Percentiles rank a stretch among this genome's conserved stretches.
Evolutionary conservation across 37 sponge, comb jelly and placozoan genomes (phyloP).

Genomic region (Chondrilla cf. caribensis): DNA sequence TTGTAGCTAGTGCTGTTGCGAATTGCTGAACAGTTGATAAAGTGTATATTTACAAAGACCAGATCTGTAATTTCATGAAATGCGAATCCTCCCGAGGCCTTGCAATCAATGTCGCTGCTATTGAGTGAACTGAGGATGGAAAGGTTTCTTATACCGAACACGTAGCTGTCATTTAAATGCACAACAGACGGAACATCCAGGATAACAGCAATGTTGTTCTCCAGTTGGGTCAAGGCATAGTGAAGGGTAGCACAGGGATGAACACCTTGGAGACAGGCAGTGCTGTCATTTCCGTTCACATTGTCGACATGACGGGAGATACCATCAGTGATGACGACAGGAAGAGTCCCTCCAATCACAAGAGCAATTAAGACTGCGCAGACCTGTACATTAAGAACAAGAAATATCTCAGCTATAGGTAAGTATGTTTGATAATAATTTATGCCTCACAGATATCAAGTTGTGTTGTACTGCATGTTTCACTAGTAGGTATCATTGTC

Average conservation of each 20-base stretch:
- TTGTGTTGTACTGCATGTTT: too few species aligned
- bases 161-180: background rate
- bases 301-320: background rate
- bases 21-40: background rate
- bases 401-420: too few species aligned
- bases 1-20: slow-evolving; percentile 20
- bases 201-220: background rate
- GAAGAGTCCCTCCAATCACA: too few species aligned
- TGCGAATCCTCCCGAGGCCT: background rate
- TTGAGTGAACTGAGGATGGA: background rate
- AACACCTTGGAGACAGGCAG: background rate
- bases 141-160: background rate
- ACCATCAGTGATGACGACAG: too few species aligned
- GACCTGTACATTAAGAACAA: too few species aligned
- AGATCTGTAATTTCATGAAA: background rate
- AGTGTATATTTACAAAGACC: background rate
- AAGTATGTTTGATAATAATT: too few species aligned
- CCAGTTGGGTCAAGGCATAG: slow-evolving; percentile 2
- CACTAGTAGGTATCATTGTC: too few species aligned
- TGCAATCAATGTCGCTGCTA: background rate
- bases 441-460: too few species aligned
- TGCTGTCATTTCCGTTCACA: background rate
- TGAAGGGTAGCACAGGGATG: background rate
- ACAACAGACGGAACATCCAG: background rate
- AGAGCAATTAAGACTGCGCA: too few species aligned